Conservation (phyloP, 2,797 vertebrate genomes). For the Phaenicophaeus curvirostris region DNA sequence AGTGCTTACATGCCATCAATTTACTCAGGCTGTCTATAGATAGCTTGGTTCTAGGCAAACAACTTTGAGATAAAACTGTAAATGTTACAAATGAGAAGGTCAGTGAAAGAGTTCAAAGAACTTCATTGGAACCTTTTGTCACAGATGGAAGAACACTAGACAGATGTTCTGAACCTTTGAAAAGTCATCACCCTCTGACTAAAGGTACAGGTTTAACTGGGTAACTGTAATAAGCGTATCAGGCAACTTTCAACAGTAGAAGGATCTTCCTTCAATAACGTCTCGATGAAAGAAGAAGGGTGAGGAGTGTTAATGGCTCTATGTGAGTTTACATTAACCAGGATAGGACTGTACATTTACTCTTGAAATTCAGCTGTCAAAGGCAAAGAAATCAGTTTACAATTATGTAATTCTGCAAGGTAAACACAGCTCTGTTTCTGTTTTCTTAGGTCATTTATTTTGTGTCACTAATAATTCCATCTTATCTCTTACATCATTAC, state of each 20-base stretch:
- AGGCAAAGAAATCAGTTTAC: neutral
- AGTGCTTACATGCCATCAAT: neutral
- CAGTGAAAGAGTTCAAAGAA: neutral
- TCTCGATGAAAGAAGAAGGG: neutral
- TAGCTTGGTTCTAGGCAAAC: neutral
- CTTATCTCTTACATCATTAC: neutral
- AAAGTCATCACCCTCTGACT: neutral
- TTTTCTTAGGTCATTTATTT: neutral
- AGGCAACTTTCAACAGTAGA: neutral
- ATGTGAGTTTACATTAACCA: neutral
- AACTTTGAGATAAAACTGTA: neutral
- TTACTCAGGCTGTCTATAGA: neutral
- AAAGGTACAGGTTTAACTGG: neutral
- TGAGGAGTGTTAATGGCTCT: neutral
- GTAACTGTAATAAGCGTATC: neutral
- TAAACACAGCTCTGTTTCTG: neutral
- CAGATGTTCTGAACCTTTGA: neutral
- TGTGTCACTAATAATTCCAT: neutral
- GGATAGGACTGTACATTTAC: neutral
- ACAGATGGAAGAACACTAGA: neutral
- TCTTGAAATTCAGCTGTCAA: neutral
- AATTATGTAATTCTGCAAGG: neutral
- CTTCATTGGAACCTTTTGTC: neutral
- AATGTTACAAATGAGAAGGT: neutral
- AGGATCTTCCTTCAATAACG: neutral